Evolutionary conservation across 2,888 invertebrate species (phyloP).

Genomic region (Mayetiola destructor): DNA sequence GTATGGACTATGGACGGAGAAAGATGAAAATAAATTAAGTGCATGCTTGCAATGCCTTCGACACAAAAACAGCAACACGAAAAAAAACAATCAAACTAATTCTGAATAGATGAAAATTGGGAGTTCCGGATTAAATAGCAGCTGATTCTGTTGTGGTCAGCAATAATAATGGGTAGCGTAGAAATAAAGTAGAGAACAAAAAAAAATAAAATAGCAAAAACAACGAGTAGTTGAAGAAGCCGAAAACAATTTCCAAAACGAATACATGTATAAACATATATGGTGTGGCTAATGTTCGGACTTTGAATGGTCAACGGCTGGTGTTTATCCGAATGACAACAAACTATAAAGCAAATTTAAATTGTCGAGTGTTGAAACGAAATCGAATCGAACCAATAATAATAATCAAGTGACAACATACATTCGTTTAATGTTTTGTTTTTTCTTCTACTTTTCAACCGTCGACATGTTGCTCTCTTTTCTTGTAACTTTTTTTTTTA

Average conservation of each 20-base stretch:
- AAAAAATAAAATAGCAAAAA: not conserved
- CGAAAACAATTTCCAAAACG: not conserved
- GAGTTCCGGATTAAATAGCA: slow-evolving; percentile 8
- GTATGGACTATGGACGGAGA: too few species aligned
- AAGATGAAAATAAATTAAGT: too few species aligned
- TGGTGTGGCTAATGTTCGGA: not conserved
- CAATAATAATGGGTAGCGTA: slow-evolving; percentile 4
- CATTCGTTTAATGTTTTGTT: too few species aligned
- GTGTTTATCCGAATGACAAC: too few species aligned
- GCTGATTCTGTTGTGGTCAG: slow-evolving; percentile 11
- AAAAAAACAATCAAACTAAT: slow-evolving; percentile 10
- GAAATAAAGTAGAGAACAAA: not conserved
- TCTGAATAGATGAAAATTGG: not conserved
- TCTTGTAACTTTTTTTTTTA: not conserved
- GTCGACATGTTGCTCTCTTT: slow-evolving; percentile 6
- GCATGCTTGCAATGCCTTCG: too few species aligned
- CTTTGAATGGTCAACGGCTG: not conserved
- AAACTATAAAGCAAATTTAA: too few species aligned
- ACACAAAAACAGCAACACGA: too few species aligned
- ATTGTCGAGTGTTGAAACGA: too few species aligned
- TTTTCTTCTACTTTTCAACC: not conserved
- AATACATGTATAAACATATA: not conserved
- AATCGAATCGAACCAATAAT: not conserved
- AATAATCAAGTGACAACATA: slow-evolving; percentile 4
- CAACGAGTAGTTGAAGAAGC: not conserved